phyloP scores from a whole-genome alignment of 2,888 invertebrate genomes.

The Unio delphinus region DNA sequence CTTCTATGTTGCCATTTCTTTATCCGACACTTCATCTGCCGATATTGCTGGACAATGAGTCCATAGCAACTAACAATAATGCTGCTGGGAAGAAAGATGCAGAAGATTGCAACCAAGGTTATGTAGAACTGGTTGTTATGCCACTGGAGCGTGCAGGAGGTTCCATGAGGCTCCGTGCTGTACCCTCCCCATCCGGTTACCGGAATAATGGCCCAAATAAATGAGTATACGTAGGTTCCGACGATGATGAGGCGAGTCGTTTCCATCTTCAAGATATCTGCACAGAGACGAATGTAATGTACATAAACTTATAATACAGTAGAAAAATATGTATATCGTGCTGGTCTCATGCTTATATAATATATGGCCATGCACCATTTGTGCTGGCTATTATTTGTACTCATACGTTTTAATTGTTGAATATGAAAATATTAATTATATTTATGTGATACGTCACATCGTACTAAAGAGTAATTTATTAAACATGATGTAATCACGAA shows the following conservation, averaged over 20 bases:
- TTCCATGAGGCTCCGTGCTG: conserved; percentile 41
- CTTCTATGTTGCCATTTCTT: neutral
- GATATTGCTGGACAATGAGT: conserved; percentile 7
- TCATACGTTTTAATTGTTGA: no score
- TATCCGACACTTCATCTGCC: neutral
- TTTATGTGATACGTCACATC: no score
- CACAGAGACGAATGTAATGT: no score
- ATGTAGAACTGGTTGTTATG: conserved; percentile 24
- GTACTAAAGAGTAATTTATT: no score
- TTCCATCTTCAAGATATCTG: no score
- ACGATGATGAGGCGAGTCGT: conserved; percentile 14
- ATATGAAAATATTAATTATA: no score
- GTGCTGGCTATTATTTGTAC: no score
- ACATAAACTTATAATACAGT: no score
- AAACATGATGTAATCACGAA: no score
- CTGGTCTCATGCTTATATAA: no score
- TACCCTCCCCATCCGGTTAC: conserved; percentile 41
- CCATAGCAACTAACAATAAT: conserved; percentile 21
- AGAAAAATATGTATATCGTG: no score
- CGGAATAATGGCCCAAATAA: conserved; percentile 33
- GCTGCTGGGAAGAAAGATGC: conserved; percentile 17
- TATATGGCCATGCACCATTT: no score
- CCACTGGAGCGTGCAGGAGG: conserved; percentile 47
- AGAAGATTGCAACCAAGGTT: conserved; percentile 19
- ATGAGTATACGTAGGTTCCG: conserved; percentile 27